These are phyloP conservation scores for Cyphomyrus plagiostoma DNA, from an alignment of 2,113 vertebrate genomes.

Conservation along the genomic window DNA sequence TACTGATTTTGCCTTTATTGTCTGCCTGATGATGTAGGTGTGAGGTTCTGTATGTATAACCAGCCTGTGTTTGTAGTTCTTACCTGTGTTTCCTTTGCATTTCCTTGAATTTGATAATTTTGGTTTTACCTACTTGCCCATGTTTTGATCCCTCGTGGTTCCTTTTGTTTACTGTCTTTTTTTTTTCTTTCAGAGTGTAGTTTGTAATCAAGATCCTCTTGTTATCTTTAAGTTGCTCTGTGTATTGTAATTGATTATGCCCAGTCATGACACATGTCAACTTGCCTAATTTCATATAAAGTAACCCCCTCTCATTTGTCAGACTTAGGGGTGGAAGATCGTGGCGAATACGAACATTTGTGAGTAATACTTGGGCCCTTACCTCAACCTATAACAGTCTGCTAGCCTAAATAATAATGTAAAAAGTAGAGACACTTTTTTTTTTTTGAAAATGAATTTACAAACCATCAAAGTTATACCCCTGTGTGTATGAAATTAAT, in stretches of 20 bases:
- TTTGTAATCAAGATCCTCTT: neutral
- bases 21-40: neutral
- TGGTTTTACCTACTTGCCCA: neutral
- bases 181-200: neutral
- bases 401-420: neutral
- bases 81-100: neutral
- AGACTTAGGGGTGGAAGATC: neutral
- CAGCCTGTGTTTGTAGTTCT: neutral
- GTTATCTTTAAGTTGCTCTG: neutral
- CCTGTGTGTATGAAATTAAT: no score
- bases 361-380: neutral
- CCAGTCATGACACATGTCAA: neutral
- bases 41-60: neutral
- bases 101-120: neutral
- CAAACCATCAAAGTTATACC: neutral
- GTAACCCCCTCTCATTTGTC: neutral
- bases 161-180: neutral
- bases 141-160: neutral
- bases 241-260: neutral
- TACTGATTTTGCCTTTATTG: neutral
- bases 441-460: neutral
- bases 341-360: neutral
- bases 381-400: neutral
- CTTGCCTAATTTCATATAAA: neutral
- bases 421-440: no score